Percentiles rank a stretch among this genome's conserved stretches.
phyloP scores from a whole-genome alignment of 2,888 invertebrate species.

The Rhynchonema sp. region DNA sequence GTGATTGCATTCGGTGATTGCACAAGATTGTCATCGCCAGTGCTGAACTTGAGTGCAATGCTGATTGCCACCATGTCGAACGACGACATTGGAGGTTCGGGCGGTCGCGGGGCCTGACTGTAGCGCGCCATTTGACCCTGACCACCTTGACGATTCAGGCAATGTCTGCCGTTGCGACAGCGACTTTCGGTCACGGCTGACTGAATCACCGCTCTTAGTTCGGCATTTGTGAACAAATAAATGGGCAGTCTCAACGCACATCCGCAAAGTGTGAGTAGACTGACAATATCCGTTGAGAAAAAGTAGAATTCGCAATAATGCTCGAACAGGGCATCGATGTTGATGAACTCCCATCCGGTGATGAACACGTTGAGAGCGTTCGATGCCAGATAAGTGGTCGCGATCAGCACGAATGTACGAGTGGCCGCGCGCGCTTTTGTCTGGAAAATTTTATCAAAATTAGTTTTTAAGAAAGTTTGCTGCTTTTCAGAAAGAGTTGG shows the following conservation, averaged over 20 bases:
- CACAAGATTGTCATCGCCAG: too few species aligned
- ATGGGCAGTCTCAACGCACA: neutral
- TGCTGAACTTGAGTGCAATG: neutral
- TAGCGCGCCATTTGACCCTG: too few species aligned
- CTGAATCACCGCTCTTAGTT: neutral
- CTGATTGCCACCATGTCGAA: neutral
- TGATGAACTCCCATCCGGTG: neutral
- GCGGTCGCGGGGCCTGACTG: too few species aligned
- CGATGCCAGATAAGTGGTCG: neutral
- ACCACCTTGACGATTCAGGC: too few species aligned
- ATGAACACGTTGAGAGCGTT: conserved; percentile 1
- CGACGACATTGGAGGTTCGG: neutral
- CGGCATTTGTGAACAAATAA: neutral
- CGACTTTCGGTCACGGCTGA: too few species aligned
- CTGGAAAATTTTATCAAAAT: too few species aligned
- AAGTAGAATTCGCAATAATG: neutral
- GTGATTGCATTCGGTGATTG: too few species aligned
- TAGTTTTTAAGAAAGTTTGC: too few species aligned
- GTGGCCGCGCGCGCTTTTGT: neutral
- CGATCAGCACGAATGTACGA: neutral
- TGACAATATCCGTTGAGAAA: neutral
- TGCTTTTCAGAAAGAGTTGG: too few species aligned
- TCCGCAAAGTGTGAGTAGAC: neutral
- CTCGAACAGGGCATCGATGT: neutral
- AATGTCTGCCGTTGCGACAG: too few species aligned